phyloP scores from a whole-genome alignment of 2,888 invertebrate species.

The Spatulosminthurus flaviceps region DNA sequence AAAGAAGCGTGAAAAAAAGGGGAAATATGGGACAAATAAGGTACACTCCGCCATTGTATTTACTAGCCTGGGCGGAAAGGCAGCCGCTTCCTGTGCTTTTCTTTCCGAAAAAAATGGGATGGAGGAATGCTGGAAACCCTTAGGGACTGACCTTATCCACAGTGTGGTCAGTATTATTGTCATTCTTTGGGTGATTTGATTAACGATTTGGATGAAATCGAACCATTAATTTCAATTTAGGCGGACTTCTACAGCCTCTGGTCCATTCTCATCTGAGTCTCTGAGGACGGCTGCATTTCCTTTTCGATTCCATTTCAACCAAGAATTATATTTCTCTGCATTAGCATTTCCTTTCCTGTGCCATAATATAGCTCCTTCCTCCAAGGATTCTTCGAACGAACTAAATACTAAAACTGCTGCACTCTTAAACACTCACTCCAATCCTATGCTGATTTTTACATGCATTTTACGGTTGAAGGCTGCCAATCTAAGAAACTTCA shows the following conservation, averaged over 20 bases:
- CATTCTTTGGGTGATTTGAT: constrained; percentile 63
- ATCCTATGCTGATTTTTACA: too few species aligned
- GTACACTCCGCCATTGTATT: too few species aligned
- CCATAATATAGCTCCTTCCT: too few species aligned
- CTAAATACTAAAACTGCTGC: too few species aligned
- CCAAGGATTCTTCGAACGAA: too few species aligned
- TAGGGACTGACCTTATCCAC: constrained; percentile 32
- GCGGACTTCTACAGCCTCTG: neutral
- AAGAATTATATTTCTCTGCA: neutral
- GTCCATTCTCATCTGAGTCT: neutral
- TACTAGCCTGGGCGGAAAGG: too few species aligned
- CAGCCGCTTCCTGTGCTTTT: too few species aligned
- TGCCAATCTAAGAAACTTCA: too few species aligned
- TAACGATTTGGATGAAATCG: constrained; percentile 58
- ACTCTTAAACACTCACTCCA: too few species aligned
- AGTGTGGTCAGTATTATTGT: constrained; percentile 54
- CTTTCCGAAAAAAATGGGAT: neutral
- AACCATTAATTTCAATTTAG: constrained; percentile 63
- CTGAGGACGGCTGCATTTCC: neutral
- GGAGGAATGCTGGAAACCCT: neutral
- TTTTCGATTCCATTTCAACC: neutral
- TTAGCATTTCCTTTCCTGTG: constrained; percentile 1
- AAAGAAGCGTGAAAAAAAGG: too few species aligned
- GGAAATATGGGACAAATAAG: too few species aligned
- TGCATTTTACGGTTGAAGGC: too few species aligned